Evolutionary conservation across 2,113 vertebrate genomes (phyloP).

Genomic region (Pelecanoides urinatrix): DNA sequence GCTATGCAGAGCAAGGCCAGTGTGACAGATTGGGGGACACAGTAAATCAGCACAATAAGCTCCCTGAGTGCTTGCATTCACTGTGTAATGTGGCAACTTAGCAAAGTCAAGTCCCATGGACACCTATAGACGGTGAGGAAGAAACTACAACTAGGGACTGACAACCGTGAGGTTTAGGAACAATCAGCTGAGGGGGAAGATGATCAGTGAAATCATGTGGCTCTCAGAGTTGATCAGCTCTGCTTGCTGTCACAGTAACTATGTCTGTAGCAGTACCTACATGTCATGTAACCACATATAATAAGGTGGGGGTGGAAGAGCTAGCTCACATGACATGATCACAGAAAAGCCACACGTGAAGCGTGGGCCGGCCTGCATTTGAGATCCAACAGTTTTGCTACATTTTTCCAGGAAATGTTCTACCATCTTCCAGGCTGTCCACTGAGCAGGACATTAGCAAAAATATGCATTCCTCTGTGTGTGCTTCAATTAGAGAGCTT

Average conservation of each 20-base stretch:
- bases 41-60: neutral
- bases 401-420: neutral
- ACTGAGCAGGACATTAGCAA: neutral
- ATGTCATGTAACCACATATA: fast-evolving
- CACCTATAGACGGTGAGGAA: neutral
- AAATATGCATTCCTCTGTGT: neutral
- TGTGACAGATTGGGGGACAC: neutral
- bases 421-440: neutral
- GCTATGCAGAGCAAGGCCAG: neutral
- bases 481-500: neutral
- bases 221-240: neutral
- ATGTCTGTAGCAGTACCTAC: neutral
- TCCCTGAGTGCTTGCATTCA: neutral
- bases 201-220: neutral
- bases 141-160: neutral
- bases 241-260: neutral
- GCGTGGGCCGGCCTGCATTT: neutral
- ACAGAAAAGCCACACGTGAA: neutral
- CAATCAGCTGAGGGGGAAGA: neutral
- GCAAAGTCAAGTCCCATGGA: neutral
- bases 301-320: neutral
- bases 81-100: too few species aligned
- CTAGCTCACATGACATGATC: neutral
- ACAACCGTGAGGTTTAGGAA: neutral
- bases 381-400: neutral